Base-by-base conservation (phyloP, 2,113 vertebrate species). In the Apteryx mantelli region DNA sequence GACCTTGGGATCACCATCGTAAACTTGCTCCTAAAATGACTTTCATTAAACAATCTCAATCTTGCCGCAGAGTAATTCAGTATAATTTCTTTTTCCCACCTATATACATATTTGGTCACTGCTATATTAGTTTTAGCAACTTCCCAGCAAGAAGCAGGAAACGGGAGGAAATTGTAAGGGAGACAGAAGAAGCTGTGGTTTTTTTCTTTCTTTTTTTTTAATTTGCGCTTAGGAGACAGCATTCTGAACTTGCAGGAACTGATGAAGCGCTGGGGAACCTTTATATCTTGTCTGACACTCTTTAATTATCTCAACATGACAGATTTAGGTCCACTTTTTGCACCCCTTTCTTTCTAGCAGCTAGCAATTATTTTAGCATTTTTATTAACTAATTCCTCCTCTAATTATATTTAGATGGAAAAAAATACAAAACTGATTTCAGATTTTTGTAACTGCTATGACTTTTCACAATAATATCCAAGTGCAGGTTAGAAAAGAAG, bases 321-420 rank as follows among this genome's bases (percentile, higher is more conserved):
- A 83, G 56, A 92, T 61, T 71, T 36, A 71, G 40, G 68, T 66
- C n/a, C 56, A 26, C 26, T 44, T 80, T 76, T 70, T 80, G 68
- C 11, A 89, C 5, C 17, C 18, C 26, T 40, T 32, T 24, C 26
- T 40, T 26, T 52, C 50, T 25, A 82, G 19, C 56, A 68, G 32
- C 36, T 26, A 65, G 52, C 75, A 87, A 64, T 83, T 55, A 89
- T 25, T 75, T n/a, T 38, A 70, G 44, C 70, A 24, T 52, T 89
- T 74, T 70, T 76, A 65, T 56, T 80, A 86, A 83, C 68, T 83
- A 53, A n/a, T 50, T 26, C 42, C n/a, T 83, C 76, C 55, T 75
- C 52, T 80, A 83, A 87, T 83, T 92, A 84, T 76, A 77, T 81
- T 70, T 76, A 68, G 46, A 76, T 58, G 40, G 63, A 21, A 81